Percentiles rank a stretch among this genome's conserved stretches.
Conservation (phyloP, 2,797 vertebrate genomes). For the Euphonia xanthogaster region DNA sequence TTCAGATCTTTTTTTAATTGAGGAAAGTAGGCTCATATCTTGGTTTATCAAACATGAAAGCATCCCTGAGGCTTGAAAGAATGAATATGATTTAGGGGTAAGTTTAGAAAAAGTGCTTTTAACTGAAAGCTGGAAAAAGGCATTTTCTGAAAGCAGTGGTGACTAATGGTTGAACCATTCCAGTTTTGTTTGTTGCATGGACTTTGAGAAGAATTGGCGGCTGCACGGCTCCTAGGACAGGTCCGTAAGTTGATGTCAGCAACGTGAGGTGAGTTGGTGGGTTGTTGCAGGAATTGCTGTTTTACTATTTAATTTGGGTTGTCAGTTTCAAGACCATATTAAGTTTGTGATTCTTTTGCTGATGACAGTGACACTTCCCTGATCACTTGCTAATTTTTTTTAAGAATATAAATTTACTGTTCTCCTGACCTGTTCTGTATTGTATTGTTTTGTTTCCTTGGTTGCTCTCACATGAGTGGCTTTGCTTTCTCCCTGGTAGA, state of each 20-base stretch:
- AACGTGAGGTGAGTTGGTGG: conserved; percentile 47
- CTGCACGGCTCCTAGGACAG: conserved; percentile 10
- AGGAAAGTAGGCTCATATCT: not conserved
- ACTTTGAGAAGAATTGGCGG: conserved; percentile 12
- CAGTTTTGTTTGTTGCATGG: not conserved
- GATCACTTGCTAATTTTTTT: not conserved
- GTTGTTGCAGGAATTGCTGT: not conserved
- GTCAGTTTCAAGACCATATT: not conserved
- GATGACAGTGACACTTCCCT: not conserved
- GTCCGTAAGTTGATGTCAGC: not conserved
- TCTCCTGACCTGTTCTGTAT: not conserved
- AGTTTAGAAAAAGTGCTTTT: not conserved
- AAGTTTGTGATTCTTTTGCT: not conserved
- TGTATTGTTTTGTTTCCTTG: not conserved
- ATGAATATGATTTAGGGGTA: not conserved
- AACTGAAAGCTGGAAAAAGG: not conserved
- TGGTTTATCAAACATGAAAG: not conserved
- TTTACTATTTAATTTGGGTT: not conserved
- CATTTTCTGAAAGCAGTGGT: not conserved
- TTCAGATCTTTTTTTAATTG: not conserved
- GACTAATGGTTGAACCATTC: not conserved
- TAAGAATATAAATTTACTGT: not conserved
- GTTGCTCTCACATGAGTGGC: not conserved
- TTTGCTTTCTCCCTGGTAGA: not conserved
- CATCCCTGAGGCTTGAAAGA: not conserved